A percentile compares a stretch with the other conserved stretches of the same genome.
Evolutionary conservation across 2,113 vertebrate genomes (phyloP).

Genomic region (Microcebus tavaratra): DNA sequence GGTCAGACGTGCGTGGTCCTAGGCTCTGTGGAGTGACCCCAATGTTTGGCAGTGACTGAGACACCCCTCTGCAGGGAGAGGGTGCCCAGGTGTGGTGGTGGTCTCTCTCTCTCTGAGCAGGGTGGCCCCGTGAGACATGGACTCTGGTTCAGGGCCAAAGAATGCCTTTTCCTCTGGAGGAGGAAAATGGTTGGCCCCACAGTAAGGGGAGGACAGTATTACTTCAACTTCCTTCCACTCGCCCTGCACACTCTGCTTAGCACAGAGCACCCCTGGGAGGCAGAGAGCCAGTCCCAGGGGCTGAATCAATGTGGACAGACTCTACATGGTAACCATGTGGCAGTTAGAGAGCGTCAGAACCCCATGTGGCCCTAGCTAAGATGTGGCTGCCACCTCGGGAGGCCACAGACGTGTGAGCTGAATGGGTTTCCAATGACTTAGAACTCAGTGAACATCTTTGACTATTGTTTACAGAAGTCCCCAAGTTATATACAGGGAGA

Average conservation of each 20-base stretch:
- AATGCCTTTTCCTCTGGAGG: slow-evolving; percentile 55
- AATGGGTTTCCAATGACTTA: not conserved
- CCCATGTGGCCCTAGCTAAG: not conserved
- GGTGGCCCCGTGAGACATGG: slow-evolving; percentile 34
- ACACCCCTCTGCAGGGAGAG: slow-evolving; percentile 8
- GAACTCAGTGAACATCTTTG: not conserved
- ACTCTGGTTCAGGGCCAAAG: not conserved
- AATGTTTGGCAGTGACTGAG: slow-evolving; percentile 28
- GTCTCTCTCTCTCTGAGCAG: slow-evolving; percentile 38
- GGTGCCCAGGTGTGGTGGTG: not conserved
- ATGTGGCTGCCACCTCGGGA: not conserved
- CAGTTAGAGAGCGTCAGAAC: slow-evolving; percentile 2
- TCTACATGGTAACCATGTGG: not conserved
- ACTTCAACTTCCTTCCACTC: not conserved
- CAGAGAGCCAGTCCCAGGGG: not conserved
- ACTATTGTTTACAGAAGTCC: not conserved
- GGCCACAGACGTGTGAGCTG: not conserved
- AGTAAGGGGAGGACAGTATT: not conserved
- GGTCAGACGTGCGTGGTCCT: not conserved
- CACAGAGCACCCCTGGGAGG: not conserved
- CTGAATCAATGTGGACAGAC: not conserved
- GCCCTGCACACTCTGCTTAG: not conserved
- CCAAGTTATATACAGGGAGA: not conserved
- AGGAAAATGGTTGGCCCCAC: not conserved
- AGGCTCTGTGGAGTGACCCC: slow-evolving; percentile 46